A percentile compares a stretch with the other conserved stretches of the same genome.
phyloP scores from a whole-genome alignment of 2,113 vertebrate species.

The Psittacus erithacus region DNA sequence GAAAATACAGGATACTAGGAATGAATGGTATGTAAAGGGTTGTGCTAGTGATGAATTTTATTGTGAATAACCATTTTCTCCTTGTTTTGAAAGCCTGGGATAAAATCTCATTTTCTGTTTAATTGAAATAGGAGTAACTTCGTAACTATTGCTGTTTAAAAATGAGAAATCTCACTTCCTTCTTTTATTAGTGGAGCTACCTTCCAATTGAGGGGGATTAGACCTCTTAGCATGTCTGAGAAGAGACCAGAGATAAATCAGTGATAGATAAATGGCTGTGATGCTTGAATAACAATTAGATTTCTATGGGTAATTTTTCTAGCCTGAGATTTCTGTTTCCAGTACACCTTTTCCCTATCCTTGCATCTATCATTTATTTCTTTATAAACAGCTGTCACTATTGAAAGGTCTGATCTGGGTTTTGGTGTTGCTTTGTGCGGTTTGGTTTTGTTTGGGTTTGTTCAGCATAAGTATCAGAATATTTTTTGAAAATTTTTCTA shows the following conservation, averaged over 20 bases:
- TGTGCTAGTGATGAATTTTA: neutral
- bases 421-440: neutral
- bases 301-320: neutral
- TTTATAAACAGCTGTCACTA: conserved; percentile 11
- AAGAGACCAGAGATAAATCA: neutral
- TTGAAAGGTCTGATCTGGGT: neutral
- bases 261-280: neutral
- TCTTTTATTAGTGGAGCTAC: neutral
- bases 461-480: neutral
- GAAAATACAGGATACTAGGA: neutral
- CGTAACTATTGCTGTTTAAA: neutral
- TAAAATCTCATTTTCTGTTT: neutral
- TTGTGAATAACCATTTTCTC: neutral
- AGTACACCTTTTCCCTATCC: neutral
- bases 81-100: neutral
- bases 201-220: neutral
- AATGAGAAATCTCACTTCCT: neutral
- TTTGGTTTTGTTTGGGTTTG: neutral
- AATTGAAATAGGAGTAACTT: neutral
- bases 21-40: neutral
- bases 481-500: neutral
- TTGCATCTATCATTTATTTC: neutral
- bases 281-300: neutral
- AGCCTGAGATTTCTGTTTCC: neutral
- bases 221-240: neutral